These are phyloP conservation scores for Danio jaintianensis DNA, from an alignment of 2,797 vertebrate genomes.

Conservation along the genomic window DNA sequence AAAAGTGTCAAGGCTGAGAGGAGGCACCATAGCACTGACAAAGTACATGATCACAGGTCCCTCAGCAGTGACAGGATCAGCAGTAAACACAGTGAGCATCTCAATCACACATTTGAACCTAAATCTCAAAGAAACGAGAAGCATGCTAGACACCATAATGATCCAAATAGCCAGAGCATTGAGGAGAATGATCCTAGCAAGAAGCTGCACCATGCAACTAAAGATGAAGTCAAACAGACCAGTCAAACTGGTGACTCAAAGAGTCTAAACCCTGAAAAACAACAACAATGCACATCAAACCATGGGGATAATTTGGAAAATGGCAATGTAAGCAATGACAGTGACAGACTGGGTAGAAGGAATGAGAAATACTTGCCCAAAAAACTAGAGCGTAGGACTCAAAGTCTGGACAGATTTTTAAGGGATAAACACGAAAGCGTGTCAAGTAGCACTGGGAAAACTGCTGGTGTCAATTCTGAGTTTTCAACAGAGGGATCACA, in stretches of 20 bases:
- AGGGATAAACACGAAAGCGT: constrained; percentile 9
- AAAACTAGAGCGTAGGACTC: constrained; percentile 53
- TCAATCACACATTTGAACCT: constrained; percentile 30
- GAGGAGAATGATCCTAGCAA: constrained; percentile 8
- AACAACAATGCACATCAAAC: constrained; percentile 2
- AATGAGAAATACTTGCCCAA: constrained; percentile 39
- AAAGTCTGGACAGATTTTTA: constrained; percentile 57
- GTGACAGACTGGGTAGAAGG: constrained; percentile 42
- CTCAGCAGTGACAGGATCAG: constrained; percentile 67
- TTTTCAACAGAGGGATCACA: constrained; percentile 51
- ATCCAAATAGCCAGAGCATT: constrained; percentile 14
- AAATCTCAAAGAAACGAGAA: constrained; percentile 34
- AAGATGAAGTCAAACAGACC: background rate
- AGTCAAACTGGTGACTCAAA: constrained; percentile 12
- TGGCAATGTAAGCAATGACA: background rate
- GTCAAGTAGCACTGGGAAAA: background rate
- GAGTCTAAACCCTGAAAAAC: background rate
- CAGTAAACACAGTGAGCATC: constrained; percentile 69
- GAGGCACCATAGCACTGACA: constrained; percentile 46
- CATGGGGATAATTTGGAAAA: background rate
- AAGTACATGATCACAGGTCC: constrained; percentile 34
- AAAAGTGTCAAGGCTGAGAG: constrained; percentile 64
- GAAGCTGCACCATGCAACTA: background rate
- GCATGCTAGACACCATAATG: constrained; percentile 4
- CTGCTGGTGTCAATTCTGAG: background rate